Evolutionary conservation across 1,140 invertebrate species (phyloP).

Genomic region (roundworm (Caenorhabditis elegans)): WBcel235 BX284604.4:5709001-5709500

Average conservation of each 20-base stretch:
- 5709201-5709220: constrained; percentile 36
- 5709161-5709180: neutral
- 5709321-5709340: no score
- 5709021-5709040: neutral
- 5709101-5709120: constrained; percentile 10
- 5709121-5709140: neutral
- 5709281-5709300: constrained; percentile 39
- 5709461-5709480: no score
- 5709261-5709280: constrained; percentile 33
- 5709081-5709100: neutral
- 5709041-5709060: neutral
- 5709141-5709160: neutral
- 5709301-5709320: no score
- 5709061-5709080: no score
- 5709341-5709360: no score
- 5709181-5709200: neutral
- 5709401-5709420: no score
- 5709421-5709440: no score
- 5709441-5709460: no score
- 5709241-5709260: constrained; percentile 21
- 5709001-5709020: neutral
- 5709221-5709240: constrained; percentile 26
- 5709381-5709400: no score
- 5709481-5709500: no score
- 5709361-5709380: no score